Conservation (phyloP, 1,140 invertebrate genomes). For the Zaprionus africanus region DNA sequence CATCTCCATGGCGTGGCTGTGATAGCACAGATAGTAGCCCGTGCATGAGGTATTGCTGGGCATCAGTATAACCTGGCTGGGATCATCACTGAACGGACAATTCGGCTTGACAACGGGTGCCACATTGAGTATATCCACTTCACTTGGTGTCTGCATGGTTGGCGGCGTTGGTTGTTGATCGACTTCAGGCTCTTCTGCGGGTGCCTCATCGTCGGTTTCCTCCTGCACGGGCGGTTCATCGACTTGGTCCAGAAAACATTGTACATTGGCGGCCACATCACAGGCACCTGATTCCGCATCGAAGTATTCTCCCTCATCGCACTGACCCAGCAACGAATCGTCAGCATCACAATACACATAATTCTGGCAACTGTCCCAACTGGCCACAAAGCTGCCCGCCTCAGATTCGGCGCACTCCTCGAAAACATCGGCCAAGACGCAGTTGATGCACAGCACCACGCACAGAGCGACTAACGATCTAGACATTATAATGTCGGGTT, state of each 20-base stretch:
- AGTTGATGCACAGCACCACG: constrained; percentile 14
- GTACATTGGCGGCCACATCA: constrained; percentile 62
- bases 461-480: constrained; percentile 43
- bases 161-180: constrained; percentile 41
- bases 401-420: constrained; percentile 60
- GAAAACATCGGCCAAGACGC: constrained; percentile 45
- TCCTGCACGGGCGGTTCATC: constrained; percentile 45
- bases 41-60: constrained; percentile 66
- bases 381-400: constrained; percentile 62
- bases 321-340: constrained; percentile 65
- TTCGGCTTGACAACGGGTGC: constrained; percentile 64
- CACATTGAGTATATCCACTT: constrained; percentile 54
- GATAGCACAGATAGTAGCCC: constrained; percentile 75
- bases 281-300: constrained; percentile 60
- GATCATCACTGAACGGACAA: constrained; percentile 72
- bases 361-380: constrained; percentile 64
- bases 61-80: constrained; percentile 71
- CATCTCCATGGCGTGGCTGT: constrained; percentile 78
- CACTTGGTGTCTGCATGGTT: constrained; percentile 22
- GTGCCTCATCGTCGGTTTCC: constrained; percentile 35
- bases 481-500: constrained; percentile 47
- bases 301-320: constrained; percentile 70
- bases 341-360: constrained; percentile 76
- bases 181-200: background rate
- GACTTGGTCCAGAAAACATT: constrained; percentile 69